phyloP scores from a whole-genome alignment of 2,888 invertebrate species.

The Eristalinus aeneus region DNA sequence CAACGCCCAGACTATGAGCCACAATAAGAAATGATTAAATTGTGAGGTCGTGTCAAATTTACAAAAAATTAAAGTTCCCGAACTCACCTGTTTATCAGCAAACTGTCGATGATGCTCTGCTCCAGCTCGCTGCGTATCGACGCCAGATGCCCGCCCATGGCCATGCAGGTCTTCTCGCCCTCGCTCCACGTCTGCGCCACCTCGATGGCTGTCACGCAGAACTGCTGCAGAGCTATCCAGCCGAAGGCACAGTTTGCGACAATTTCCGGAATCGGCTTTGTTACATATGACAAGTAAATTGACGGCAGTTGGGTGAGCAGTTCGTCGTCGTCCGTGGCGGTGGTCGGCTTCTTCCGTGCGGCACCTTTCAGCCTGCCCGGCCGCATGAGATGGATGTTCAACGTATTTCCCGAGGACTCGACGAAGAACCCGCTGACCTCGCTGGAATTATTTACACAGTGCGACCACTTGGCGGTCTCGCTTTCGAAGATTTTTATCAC shows the following conservation, averaged over 20 bases:
- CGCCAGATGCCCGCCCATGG: conserved; percentile 85
- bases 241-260: conserved; percentile 87
- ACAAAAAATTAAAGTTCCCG: background rate
- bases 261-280: conserved; percentile 84
- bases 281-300: conserved; percentile 85
- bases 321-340: background rate
- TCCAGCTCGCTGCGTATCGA: conserved; percentile 85
- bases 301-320: conserved; percentile 79
- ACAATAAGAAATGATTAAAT: background rate
- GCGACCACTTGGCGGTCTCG: conserved; percentile 75
- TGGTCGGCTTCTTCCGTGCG: too few relatives aligned
- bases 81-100: conserved; percentile 85
- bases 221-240: conserved; percentile 86
- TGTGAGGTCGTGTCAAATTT: too few relatives aligned
- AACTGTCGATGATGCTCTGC: conserved; percentile 84
- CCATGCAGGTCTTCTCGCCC: conserved; percentile 85
- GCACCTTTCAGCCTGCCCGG: conserved; percentile 56
- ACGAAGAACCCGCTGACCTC: conserved; percentile 74
- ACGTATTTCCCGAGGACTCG: conserved; percentile 74
- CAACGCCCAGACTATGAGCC: too few relatives aligned
- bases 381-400: conserved; percentile 74
- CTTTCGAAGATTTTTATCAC: conserved; percentile 75
- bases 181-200: conserved; percentile 84
- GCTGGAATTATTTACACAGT: conserved; percentile 73
- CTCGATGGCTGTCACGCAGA: conserved; percentile 85